Conservation (phyloP, 1,140 invertebrate genomes). For the Branchinecta lynchi region DNA sequence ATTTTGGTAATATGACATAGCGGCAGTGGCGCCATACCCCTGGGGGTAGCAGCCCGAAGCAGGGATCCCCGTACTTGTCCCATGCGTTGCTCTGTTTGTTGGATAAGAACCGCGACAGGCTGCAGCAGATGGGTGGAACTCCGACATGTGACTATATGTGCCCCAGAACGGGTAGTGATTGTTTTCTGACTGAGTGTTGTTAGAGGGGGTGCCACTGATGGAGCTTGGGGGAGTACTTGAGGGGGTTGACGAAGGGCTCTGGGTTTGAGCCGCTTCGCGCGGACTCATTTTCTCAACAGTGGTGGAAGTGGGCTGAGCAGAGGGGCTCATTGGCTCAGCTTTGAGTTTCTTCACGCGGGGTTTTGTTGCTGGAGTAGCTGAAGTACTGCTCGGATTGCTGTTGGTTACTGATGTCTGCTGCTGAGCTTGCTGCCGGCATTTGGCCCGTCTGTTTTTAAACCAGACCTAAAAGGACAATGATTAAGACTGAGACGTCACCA, state of each 20-base stretch:
- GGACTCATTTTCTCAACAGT: neutral
- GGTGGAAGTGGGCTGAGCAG: neutral
- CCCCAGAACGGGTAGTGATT: constrained; percentile 10
- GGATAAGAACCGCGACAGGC: neutral
- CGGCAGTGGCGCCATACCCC: neutral
- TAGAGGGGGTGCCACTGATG: neutral
- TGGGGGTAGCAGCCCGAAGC: neutral
- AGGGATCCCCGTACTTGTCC: neutral
- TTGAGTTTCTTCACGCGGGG: neutral
- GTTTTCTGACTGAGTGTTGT: neutral
- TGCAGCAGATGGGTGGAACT: neutral
- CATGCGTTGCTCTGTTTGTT: neutral
- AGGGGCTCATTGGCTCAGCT: neutral
- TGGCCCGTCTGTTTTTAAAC: constrained; percentile 28
- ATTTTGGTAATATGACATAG: constrained; percentile 1
- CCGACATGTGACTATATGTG: neutral
- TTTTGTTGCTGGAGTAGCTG: neutral
- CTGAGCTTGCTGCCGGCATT: constrained; percentile 26
- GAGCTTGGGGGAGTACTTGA: neutral
- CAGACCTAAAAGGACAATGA: constrained; percentile 24
- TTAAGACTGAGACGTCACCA: too few relatives aligned
- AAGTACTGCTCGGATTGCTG: constrained; percentile 6
- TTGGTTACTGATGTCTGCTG: constrained; percentile 16
- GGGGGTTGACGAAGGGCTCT: neutral
- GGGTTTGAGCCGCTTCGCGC: neutral